Conservation (phyloP, 2,113 vertebrate genomes). For the Chlamydotis undulata region DNA sequence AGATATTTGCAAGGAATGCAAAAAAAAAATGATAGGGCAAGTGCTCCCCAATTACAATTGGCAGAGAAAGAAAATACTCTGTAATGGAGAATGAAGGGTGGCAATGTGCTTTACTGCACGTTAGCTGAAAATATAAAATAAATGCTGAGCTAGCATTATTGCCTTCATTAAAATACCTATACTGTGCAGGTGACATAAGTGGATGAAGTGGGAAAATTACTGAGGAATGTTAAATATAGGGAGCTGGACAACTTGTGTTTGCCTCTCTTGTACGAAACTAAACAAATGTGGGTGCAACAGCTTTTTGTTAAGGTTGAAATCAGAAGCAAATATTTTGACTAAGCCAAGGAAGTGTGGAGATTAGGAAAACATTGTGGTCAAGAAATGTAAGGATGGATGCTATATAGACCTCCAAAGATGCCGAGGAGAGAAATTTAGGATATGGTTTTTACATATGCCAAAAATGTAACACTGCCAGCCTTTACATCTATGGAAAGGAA, state of each 20-base stretch:
- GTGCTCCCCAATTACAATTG: not conserved
- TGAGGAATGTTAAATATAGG: not conserved
- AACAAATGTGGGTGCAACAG: not conserved
- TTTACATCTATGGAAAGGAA: not conserved
- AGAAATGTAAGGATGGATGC: not conserved
- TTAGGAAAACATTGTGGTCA: not conserved
- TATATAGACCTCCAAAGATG: not conserved
- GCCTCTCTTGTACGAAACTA: not conserved
- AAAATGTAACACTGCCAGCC: not conserved
- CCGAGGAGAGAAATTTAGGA: not conserved
- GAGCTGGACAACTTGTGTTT: not conserved
- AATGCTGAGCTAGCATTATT: not conserved
- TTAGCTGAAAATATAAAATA: not conserved
- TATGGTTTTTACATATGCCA: not conserved
- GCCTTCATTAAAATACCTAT: not conserved
- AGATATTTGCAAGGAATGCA: not conserved
- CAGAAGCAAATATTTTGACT: not conserved
- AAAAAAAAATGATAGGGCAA: not conserved
- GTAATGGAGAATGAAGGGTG: not conserved
- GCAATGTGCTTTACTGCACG: not conserved
- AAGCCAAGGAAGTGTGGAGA: not conserved
- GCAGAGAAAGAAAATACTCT: not conserved
- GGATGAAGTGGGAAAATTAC: not conserved
- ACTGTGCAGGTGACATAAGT: not conserved
- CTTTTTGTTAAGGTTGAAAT: not conserved